Evolutionary conservation across 2,797 vertebrate species (phyloP), one percentile per base, ranked within the genome.

Genomic region (Chanos chanos): DNA sequence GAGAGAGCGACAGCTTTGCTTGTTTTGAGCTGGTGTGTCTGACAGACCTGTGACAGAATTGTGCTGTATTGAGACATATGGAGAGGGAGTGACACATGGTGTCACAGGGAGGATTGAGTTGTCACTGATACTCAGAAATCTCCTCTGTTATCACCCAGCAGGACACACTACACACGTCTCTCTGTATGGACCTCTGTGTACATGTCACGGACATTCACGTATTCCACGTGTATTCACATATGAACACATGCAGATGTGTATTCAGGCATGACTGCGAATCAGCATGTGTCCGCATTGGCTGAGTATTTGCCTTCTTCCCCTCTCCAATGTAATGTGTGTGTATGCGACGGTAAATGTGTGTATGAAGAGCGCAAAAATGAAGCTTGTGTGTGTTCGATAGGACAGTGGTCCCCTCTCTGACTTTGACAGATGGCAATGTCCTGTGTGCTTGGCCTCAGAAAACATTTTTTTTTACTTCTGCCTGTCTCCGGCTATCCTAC

Each of bases 381-480:
- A 31, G 4, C 7, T 16, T 49, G 36, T 39, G 30, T 39, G 7
- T 59, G 12, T 45, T 37, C 47, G 41, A 45, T 43, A 50, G 27
- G 34, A 31, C 15, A 62, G 73, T 68, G 62, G 77, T n/a, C n/a
- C 77, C 70, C 72, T 70, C 70, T 22, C 39, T 80, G 81, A 84
- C 83, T 78, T 73, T 86, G 84, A 89, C 82, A 73, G 83, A 87
- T 81, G 74, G 69, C 50, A 15, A 43, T 60, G 71, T 65, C 79
- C 76, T 74, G 72, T 74, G 72, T 79, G 71, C 48, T 68, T 68
- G 49, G 33, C 60, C 62, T 71, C 69, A 53, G 61, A 25, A 70
- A 66, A 70, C 65, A 74, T 74, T 75, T 50, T n/a, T n/a, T n/a
- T 47, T 74, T 72, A 74, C 77, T 77, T 74, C 72, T 34, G 71